Evolutionary conservation across 2,888 invertebrate species (phyloP).

Genomic region (Hartigia nigra): DNA sequence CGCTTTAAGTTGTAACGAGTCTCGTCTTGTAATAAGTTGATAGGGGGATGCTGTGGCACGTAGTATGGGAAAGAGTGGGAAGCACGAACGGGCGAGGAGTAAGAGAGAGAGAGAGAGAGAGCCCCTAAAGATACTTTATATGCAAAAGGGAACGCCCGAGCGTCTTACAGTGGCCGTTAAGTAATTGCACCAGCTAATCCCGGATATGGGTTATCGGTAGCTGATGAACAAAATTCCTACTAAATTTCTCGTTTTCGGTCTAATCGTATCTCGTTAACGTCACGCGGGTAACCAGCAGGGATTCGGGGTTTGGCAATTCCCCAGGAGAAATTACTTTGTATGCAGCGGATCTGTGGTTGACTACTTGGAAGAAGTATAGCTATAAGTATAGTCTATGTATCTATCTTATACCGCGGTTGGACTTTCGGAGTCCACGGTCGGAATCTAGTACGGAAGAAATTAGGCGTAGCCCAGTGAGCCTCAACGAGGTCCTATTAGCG

Average conservation of each 20-base stretch:
- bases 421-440: too few species aligned
- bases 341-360: neutral
- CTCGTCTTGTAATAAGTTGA: constrained; percentile 32
- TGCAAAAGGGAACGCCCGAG: constrained; percentile 51
- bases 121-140: constrained; percentile 44
- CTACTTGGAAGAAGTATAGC: neutral
- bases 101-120: neutral
- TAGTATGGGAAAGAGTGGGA: constrained; percentile 15
- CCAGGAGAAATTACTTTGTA: constrained; percentile 7
- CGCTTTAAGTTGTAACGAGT: constrained; percentile 36
- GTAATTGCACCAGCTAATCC: constrained; percentile 56
- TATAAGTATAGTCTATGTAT: neutral
- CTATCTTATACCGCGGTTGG: neutral
- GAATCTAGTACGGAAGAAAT: too few species aligned
- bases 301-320: neutral
- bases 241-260: constrained; percentile 30
- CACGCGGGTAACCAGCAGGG: neutral
- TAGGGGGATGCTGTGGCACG: constrained; percentile 33
- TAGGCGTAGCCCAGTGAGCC: too few species aligned
- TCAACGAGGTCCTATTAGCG: too few species aligned
- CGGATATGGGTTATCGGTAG: constrained; percentile 54
- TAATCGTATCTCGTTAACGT: constrained; percentile 26
- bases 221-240: constrained; percentile 27
- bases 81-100: neutral
- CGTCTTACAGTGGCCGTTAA: constrained; percentile 44